Evolutionary conservation across 2,797 vertebrate genomes (phyloP), one percentile per base, ranked within the genome.

Genomic region (Amphiprion clarkii): DNA sequence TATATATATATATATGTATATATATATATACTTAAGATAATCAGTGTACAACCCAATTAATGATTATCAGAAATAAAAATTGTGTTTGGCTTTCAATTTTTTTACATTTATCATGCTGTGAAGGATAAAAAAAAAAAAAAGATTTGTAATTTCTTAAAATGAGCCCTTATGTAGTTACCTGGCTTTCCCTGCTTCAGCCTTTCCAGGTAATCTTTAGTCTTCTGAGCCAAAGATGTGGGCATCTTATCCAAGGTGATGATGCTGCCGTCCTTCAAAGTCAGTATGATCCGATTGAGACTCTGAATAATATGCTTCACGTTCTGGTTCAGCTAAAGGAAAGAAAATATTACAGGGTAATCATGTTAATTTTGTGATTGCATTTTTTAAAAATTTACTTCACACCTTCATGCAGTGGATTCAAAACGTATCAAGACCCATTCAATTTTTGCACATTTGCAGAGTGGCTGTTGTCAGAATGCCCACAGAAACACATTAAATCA

Each of bases 181-280:
- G 95, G 87, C 83, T 96, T 97, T 75, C 95, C 96, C 74, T 95
- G 96, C 88, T 93, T 96, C 73, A 99, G 88, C 39, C 95, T 95
- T 57, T 99, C 97, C 91, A 99, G 92, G 88, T 96, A 98, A 52
- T 97, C 95, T 76, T 96, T 95, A 81, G 98, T 96, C 88, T 96
- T 96, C 82, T 97, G 96, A 11, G 93, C 94, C 68, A 99, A 93
- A 46, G 95, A 79, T 16, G 76, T 56, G 0, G 96, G 89, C 56
- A 98, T 92, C 88, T 96, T 97, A 75, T 99, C 98, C 82, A 99
- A 92, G 4, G 91, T 95, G 78, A 99, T 95, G 57, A 95, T 94
- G 78, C 94, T 96, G 48, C 88, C 93, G 89, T 99, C 98, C 86
- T 97, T 98, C 65, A 99, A 84, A 1, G 95, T 96, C 44, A 99